Percentiles rank a stretch among this genome's conserved stretches.
phyloP scores from a whole-genome alignment of 2,797 vertebrate genomes.

The Natrix natrix region DNA sequence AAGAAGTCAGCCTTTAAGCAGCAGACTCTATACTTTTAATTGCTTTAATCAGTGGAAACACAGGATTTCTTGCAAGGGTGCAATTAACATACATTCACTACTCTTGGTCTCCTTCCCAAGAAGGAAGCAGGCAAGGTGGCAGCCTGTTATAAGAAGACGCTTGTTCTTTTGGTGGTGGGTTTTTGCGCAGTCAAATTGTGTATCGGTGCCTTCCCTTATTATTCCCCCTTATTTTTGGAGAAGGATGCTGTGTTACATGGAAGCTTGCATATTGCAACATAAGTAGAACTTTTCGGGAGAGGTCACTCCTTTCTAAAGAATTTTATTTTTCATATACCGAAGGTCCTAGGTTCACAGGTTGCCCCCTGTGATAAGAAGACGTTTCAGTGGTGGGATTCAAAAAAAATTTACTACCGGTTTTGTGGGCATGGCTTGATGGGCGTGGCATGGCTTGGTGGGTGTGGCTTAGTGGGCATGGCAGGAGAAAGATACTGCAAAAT shows the following conservation, averaged over 20 bases:
- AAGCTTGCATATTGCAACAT: background rate
- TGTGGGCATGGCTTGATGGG: too few species aligned
- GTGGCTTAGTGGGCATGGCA: too few species aligned
- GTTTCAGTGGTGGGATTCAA: too few species aligned
- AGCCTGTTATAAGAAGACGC: background rate
- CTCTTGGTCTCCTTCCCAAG: conserved; percentile 41
- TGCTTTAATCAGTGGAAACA: conserved; percentile 59
- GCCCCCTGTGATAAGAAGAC: too few species aligned
- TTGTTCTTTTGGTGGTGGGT: background rate
- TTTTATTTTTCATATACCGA: too few species aligned
- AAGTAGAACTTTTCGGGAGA: background rate
- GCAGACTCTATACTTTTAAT: conserved; percentile 62
- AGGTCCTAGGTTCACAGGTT: background rate
- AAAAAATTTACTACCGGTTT: too few species aligned
- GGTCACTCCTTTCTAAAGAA: background rate
- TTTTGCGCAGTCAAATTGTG: background rate
- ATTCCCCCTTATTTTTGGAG: background rate
- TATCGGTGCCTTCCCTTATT: background rate
- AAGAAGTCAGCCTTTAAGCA: conserved; percentile 69
- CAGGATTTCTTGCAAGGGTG: conserved; percentile 56
- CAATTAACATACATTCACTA: conserved; percentile 39
- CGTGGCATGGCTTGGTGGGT: too few species aligned
- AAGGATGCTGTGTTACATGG: background rate
- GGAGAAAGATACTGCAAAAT: too few species aligned
- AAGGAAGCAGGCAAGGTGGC: conserved; percentile 6